These are phyloP conservation scores for Mystacornis crossleyi DNA, from an alignment of 2,113 vertebrate species.

Conservation along the genomic window DNA sequence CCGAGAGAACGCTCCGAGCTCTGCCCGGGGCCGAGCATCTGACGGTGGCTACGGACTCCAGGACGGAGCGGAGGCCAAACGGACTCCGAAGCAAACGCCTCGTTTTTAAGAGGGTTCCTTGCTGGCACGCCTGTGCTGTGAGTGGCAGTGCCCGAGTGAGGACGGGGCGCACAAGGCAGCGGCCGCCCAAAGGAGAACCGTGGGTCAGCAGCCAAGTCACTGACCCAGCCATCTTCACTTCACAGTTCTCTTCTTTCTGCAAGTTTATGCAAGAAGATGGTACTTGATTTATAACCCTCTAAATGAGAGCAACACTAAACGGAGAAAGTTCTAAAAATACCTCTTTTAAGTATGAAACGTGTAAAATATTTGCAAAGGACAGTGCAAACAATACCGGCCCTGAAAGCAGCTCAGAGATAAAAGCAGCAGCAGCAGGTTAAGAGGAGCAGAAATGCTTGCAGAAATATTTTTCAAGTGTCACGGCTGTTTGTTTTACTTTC, in stretches of 20 bases:
- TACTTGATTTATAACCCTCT: neutral
- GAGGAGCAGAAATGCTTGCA: neutral
- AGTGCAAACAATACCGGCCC: neutral
- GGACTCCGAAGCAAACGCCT: neutral
- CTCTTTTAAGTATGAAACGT: neutral
- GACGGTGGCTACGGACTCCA: rapidly evolving
- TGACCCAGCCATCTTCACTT: neutral
- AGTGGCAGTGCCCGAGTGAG: neutral
- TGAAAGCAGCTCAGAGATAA: neutral
- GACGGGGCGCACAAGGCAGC: neutral
- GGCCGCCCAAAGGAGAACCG: rapidly evolving
- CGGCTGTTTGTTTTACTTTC: neutral
- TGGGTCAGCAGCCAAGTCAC: neutral
- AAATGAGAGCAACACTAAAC: neutral
- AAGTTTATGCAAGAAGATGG: neutral
- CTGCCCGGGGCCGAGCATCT: rapidly evolving
- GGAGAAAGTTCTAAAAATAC: neutral
- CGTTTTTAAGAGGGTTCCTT: rapidly evolving
- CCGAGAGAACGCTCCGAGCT: rapidly evolving
- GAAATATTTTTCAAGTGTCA: neutral
- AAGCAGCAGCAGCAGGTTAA: neutral
- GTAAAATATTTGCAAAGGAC: neutral
- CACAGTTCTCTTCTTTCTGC: neutral
- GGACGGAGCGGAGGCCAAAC: rapidly evolving
- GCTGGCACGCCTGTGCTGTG: neutral